Percentiles rank a stretch among this genome's conserved stretches.
Evolutionary conservation across 2,888 invertebrate genomes (phyloP).

Genomic region (Mechanitis mazaeus): DNA sequence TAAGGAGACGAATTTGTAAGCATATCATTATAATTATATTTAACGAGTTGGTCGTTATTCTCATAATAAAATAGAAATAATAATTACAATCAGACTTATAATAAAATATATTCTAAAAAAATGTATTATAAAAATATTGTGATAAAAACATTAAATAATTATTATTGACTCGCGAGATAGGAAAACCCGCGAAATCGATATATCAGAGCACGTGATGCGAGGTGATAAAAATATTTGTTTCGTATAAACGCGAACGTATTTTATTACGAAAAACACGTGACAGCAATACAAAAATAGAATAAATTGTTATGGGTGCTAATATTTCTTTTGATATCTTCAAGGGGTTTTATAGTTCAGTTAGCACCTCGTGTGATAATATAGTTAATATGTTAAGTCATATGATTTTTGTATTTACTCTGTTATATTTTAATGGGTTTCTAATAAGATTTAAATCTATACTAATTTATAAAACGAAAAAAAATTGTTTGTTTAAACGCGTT

Average conservation of each 20-base stretch:
- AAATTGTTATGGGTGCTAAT: conserved; percentile 19
- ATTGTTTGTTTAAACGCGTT: no score
- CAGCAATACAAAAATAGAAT: conserved; percentile 18
- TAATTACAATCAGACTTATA: background rate
- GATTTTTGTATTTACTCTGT: no score
- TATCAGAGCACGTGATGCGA: conserved; percentile 29
- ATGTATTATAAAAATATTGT: no score
- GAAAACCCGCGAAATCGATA: conserved; percentile 15
- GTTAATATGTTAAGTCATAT: no score
- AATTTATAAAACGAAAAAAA: no score
- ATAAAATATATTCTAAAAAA: no score
- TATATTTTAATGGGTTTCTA: no score
- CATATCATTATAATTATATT: conserved; percentile 32
- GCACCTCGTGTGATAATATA: no score
- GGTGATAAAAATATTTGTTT: conserved; percentile 33
- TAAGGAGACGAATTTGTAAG: conserved; percentile 94
- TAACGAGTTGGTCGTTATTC: background rate
- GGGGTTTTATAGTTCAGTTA: no score
- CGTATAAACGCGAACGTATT: background rate
- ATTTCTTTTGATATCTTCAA: no score
- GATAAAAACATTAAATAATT: background rate
- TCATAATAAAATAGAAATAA: background rate
- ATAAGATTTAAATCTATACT: no score
- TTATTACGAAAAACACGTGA: conserved; percentile 19
- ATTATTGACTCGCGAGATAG: background rate